Base-by-base conservation (phyloP, 2,113 vertebrate species). In the Nothobranchius kuhntae region DNA sequence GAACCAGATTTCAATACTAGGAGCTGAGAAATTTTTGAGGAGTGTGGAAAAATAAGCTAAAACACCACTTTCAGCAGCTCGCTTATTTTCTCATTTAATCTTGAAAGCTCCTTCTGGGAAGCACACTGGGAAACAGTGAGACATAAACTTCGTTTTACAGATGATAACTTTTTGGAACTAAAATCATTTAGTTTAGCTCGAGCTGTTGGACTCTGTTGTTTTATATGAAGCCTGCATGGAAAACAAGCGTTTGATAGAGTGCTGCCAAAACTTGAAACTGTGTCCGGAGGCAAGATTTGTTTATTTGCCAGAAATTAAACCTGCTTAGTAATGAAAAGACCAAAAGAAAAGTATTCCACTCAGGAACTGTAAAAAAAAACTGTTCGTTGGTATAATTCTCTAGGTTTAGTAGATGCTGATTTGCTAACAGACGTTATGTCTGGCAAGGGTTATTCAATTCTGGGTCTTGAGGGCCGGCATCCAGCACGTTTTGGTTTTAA, bases 1-100 rank as follows among this genome's bases (percentile, higher is more conserved):
- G 72, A 68, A 75, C 68, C 73, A 65, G 75, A 87, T 81, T 87
- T 82, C 68, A 81, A 80, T 81, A 78, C 73, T 64, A 63, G 36
- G 65, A 80, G 65, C 53, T 24, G 9, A 52, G 53, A 78, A 77
- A 81, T 80, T 71, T 48, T 68, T 48, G 56, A 65, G 65, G 64
- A 66, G 35, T 17, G 13, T 4, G 17, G 53, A 65, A 65, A 73
- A 68, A 47, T 11, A 48, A 13, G 17, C 51, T 21, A 47, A 65
- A 57, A 48, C 0, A 4, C 67, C 40, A 15, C 21, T 74, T 78
- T 73, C 58, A 80, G 74, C 60, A 71, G 73, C 66, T 82, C 64
- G 73, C 73, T 73, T 72, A 46, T 68, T 80, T 65, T 70, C 11
- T 44, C 12, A 36, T 67, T 55, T 13, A 47, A 44, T 52, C 57